These are phyloP conservation scores for Gadus chalcogrammus DNA, from an alignment of 2,113 vertebrate species.

Conservation along the genomic window DNA sequence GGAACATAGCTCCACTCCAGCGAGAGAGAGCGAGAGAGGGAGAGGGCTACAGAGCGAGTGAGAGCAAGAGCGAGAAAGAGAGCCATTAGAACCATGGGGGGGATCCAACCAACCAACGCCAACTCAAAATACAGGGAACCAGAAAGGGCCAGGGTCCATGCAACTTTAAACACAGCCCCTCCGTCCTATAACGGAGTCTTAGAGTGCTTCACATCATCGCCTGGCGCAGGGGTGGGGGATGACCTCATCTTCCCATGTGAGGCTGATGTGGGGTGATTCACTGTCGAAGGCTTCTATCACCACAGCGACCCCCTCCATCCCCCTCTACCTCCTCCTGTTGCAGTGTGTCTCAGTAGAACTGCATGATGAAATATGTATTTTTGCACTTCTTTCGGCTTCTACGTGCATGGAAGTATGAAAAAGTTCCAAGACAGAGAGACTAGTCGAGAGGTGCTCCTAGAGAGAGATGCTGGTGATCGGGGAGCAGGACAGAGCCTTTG, in stretches of 20 bases:
- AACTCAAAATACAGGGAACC: not conserved
- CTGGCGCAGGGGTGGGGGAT: conserved; percentile 27
- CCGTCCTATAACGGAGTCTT: conserved; percentile 17
- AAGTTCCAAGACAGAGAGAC: no score
- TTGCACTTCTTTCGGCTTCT: not conserved
- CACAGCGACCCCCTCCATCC: no score
- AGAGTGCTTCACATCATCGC: conserved; percentile 41
- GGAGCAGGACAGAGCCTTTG: not conserved
- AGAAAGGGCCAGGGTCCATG: conserved; percentile 29
- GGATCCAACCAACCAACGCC: no score
- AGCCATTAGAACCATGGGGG: conserved; percentile 6
- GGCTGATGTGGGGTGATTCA: conserved; percentile 41
- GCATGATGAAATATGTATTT: conserved; percentile 25
- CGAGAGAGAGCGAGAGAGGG: conserved; percentile 39
- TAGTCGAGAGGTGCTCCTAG: no score
- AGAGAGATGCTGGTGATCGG: not conserved
- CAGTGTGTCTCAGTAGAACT: not conserved
- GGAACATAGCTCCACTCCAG: conserved; percentile 36
- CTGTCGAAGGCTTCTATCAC: conserved; percentile 15
- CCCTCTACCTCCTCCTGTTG: no score
- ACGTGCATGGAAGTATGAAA: conserved; percentile 9
- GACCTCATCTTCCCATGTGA: conserved; percentile 49
- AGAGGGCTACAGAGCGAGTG: conserved; percentile 31
- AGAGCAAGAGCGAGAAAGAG: conserved; percentile 48
- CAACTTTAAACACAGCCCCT: conserved; percentile 50